Percentiles rank a stretch among this genome's conserved stretches.
Conservation (phyloP, 1,140 invertebrate species). For the Triops longicaudatus region DNA sequence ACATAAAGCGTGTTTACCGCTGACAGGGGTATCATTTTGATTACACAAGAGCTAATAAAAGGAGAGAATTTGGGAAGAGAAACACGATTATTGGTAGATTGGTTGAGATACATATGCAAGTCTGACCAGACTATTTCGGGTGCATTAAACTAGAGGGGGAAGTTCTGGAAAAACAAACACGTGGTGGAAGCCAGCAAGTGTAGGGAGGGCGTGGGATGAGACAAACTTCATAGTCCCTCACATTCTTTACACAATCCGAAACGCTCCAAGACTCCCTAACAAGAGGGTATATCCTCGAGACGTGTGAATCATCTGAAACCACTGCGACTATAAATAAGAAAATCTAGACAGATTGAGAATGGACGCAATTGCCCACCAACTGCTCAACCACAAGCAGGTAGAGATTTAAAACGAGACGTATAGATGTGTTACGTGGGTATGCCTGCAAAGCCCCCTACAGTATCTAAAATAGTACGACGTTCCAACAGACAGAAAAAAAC, state of each 20-base stretch:
- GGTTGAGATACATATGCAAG: background rate
- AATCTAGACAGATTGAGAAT: background rate
- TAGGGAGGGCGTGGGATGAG: background rate
- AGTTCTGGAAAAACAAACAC: no score
- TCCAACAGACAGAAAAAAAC: background rate
- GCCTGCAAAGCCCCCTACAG: background rate
- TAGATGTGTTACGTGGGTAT: background rate
- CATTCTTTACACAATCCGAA: background rate
- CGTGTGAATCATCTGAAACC: background rate
- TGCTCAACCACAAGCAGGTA: background rate
- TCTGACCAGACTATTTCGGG: no score
- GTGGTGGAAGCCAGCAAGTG: background rate
- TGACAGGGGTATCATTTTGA: background rate
- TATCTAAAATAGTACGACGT: background rate
- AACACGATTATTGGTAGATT: background rate
- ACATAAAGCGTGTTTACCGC: background rate
- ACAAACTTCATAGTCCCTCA: background rate
- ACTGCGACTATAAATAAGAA: background rate
- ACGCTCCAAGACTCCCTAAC: background rate
- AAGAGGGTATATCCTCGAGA: background rate
- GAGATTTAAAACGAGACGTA: background rate
- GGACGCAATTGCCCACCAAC: background rate
- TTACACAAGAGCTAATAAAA: no score
- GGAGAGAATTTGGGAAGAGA: background rate
- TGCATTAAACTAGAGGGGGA: no score